A percentile compares a stretch with the other conserved stretches of the same genome.
Conservation (phyloP, 2,113 vertebrate species). For the Collichthys lucidus region DNA sequence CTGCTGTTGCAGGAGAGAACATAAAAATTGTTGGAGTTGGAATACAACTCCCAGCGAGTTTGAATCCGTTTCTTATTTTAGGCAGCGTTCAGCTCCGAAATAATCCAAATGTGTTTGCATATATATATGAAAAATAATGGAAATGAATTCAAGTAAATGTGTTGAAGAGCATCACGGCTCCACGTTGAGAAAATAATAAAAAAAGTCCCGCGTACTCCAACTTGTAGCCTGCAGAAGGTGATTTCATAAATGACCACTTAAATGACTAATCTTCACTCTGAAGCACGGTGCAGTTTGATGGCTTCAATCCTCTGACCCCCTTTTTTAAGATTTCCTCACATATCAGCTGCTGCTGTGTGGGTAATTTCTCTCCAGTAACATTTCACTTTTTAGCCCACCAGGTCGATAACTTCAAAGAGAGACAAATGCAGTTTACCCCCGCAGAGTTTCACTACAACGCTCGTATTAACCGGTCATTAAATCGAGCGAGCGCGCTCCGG, state of each 20-base stretch:
- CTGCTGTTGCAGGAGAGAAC: slow-evolving; percentile 6
- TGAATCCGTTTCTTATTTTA: slow-evolving; percentile 24
- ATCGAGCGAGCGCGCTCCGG: not conserved
- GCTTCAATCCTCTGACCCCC: slow-evolving; percentile 13
- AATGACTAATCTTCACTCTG: slow-evolving; percentile 20
- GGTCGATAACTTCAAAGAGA: slow-evolving; percentile 17
- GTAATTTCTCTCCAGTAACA: slow-evolving; percentile 20
- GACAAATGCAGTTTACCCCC: slow-evolving; percentile 7
- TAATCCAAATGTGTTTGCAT: slow-evolving; percentile 1
- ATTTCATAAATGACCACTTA: slow-evolving; percentile 8
- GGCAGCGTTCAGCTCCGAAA: not conserved
- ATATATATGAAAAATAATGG: slow-evolving; percentile 34
- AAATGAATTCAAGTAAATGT: slow-evolving; percentile 20
- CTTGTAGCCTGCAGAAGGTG: slow-evolving; percentile 22
- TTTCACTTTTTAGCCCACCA: slow-evolving; percentile 20
- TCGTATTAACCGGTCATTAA: not conserved
- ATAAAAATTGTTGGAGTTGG: slow-evolving; percentile 19
- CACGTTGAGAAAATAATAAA: slow-evolving; percentile 23
- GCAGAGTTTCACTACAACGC: not conserved
- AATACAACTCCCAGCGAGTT: slow-evolving; percentile 4
- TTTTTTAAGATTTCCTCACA: slow-evolving; percentile 21
- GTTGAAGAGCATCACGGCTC: not conserved
- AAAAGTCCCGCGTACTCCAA: not conserved
- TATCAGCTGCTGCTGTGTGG: slow-evolving; percentile 17
- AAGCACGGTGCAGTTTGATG: slow-evolving; percentile 23